Evolutionary conservation across 2,797 vertebrate genomes (phyloP), one percentile per base, ranked within the genome.

Genomic region (Lepus townsendii): DNA sequence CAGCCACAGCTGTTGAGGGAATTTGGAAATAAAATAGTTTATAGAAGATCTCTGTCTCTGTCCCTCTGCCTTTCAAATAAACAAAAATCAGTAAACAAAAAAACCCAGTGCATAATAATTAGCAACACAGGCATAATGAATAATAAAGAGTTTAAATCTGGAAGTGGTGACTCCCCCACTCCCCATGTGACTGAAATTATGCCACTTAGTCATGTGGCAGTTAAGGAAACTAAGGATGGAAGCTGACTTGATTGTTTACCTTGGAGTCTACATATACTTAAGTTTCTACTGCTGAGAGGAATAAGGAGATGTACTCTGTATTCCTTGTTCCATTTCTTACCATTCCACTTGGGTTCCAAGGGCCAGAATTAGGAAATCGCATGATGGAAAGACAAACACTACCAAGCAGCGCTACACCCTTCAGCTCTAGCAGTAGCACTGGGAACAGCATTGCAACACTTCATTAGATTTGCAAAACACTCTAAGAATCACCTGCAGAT

Each of bases 321-420:
- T 72, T 24, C 72, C 91, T 38, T 79, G 42, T 60, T 83, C 30
- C 88, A 52, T 63, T 65, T 35, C 26, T 65, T 79, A 62, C 4
- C 19, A 12, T 69, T 89, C 14, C 27, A 83, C 47, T 91, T 71
- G 52, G n/a, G 47, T 30, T 54, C 87, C 76, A 76, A 89, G 75
- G 50, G 50, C 22, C n/a, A 69, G 76, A 75, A 69, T 73, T 90
- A 83, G 82, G 82, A 90, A 94, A 95, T 14, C 66, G 27, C 66
- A 7, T 24, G 32, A 84, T 42, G 47, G 57, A 77, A 88, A 84
- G 57, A 69, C 6, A 95, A 82, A 83, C 47, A 66, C 38, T 26
- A 24, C 14, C 13, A 6, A 77, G 84, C 7, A 47, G n/a, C 3
- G 8, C n/a, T 47, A n/a, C 20, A 85, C 35, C 35, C 57, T 68